phyloP scores from a whole-genome alignment of 2,113 vertebrate genomes.

The Lepus europaeus region DNA sequence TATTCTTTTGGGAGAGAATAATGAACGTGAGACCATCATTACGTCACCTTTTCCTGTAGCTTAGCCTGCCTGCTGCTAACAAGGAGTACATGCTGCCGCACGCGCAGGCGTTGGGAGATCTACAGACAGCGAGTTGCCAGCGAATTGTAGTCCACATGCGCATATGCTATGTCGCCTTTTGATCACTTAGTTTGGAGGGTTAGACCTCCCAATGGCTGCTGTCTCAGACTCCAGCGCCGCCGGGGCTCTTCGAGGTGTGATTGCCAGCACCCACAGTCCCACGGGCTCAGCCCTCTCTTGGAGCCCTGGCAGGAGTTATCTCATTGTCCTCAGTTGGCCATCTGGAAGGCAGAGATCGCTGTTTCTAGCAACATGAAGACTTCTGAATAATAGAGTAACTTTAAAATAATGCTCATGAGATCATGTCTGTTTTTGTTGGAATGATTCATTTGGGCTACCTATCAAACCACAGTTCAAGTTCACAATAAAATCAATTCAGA shows the following conservation, averaged over 20 bases:
- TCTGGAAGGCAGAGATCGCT: not conserved
- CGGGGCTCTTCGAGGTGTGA: not conserved
- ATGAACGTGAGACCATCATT: constrained; percentile 96
- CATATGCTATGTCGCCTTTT: constrained; percentile 14
- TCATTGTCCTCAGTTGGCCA: not conserved
- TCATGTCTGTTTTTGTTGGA: constrained; percentile 56
- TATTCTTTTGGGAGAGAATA: constrained; percentile 94
- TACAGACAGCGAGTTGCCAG: not conserved
- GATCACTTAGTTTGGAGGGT: constrained; percentile 12
- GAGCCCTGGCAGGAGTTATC: not conserved
- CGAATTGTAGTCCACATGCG: constrained; percentile 31
- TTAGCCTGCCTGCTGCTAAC: constrained; percentile 90
- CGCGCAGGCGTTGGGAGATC: constrained; percentile 69
- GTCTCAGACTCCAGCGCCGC: not conserved
- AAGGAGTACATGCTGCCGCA: constrained; percentile 85
- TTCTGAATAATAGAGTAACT: constrained; percentile 70
- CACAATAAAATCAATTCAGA: constrained; percentile 58
- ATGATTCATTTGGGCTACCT: constrained; percentile 59
- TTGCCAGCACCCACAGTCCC: not conserved
- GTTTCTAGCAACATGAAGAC: constrained; percentile 63
- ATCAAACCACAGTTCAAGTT: constrained; percentile 48
- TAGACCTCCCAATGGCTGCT: not conserved
- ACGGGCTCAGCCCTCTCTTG: not conserved
- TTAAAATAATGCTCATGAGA: constrained; percentile 65
- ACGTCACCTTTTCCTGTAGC: constrained; percentile 96